A percentile compares a stretch with the other conserved stretches of the same genome.
Evolutionary conservation across 2,888 invertebrate species (phyloP).

Genomic region (Mimumesa dahlbomi): DNA sequence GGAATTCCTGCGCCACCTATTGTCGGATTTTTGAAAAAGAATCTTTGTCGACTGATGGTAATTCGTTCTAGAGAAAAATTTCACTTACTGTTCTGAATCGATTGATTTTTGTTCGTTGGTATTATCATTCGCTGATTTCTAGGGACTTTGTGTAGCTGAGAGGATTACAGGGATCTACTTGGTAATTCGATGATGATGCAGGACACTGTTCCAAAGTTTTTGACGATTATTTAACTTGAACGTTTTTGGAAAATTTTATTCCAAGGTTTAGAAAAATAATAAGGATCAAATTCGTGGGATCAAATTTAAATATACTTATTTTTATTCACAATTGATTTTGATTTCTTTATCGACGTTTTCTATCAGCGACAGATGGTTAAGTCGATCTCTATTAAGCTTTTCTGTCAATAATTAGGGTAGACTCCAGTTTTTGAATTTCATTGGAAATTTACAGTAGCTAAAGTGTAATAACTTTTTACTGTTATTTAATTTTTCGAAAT

Average conservation of each 20-base stretch:
- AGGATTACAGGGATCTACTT: background rate
- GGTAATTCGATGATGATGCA: background rate
- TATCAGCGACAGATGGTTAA: no score
- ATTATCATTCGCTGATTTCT: background rate
- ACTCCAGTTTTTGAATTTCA: no score
- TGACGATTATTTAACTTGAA: background rate
- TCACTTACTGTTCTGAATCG: background rate
- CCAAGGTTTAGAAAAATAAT: background rate
- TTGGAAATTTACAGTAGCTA: no score
- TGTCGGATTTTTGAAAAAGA: background rate
- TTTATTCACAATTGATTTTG: no score
- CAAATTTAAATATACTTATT: no score
- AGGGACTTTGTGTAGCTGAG: background rate
- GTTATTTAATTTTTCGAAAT: no score
- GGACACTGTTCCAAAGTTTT: background rate
- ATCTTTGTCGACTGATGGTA: background rate
- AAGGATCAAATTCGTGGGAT: no score
- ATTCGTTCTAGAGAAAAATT: background rate
- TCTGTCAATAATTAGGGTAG: no score
- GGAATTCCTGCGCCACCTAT: constrained; percentile 26
- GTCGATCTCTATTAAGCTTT: no score
- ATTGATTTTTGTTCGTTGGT: background rate
- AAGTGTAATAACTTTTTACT: no score
- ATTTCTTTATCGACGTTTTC: no score
- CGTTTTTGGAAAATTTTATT: background rate